Conservation (phyloP, 1,140 invertebrate species). For the Nasonia vitripennis region DNA sequence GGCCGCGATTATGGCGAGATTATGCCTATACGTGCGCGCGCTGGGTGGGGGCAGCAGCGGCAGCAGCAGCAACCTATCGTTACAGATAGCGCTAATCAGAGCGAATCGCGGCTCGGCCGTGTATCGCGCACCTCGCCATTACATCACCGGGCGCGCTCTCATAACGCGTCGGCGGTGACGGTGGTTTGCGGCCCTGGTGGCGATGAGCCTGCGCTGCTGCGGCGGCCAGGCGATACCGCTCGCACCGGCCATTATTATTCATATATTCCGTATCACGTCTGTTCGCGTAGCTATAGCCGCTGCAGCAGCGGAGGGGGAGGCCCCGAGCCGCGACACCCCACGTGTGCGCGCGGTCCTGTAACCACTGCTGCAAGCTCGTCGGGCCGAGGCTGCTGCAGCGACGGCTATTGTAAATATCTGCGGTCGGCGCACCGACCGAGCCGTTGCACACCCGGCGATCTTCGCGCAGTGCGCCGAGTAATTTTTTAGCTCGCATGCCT, state of each 20-base stretch:
- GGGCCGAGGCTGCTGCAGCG: not conserved
- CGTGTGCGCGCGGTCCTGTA: not conserved
- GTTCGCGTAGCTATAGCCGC: constrained; percentile 60
- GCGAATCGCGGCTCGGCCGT: constrained; percentile 64
- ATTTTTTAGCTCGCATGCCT: not conserved
- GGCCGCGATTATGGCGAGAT: constrained; percentile 63
- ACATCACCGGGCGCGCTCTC: constrained; percentile 61
- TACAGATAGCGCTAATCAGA: constrained; percentile 73
- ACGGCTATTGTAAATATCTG: constrained; percentile 28
- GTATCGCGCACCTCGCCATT: constrained; percentile 66
- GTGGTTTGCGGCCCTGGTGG: constrained; percentile 48
- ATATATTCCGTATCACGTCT: constrained; percentile 75
- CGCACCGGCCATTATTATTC: constrained; percentile 71
- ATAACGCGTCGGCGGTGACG: constrained; percentile 52
- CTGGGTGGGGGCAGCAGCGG: constrained; percentile 22
- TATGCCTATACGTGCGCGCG: constrained; percentile 47
- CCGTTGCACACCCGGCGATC: not conserved
- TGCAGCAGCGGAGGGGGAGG: not conserved
- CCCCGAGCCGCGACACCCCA: constrained; percentile 35
- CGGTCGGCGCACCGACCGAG: constrained; percentile 9
- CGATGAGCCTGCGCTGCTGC: constrained; percentile 53
- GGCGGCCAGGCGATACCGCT: constrained; percentile 63
- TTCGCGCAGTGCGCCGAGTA: not conserved
- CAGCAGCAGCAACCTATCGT: constrained; percentile 60
- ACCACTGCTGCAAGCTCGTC: not conserved